phyloP scores from a whole-genome alignment of 1,140 invertebrate genomes.

The Berghia stephanieae region DNA sequence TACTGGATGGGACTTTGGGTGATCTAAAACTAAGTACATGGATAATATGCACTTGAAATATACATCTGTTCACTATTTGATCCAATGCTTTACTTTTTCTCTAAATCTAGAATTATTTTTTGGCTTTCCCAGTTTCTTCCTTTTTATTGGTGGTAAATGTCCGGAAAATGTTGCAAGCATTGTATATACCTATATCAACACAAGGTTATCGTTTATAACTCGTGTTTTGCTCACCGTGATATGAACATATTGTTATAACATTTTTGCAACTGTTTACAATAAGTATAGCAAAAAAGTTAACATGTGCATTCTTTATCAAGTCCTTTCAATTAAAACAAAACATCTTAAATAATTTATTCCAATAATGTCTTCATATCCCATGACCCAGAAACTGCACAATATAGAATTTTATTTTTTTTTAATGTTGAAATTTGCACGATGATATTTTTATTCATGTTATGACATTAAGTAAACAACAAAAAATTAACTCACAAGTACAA shows the following conservation, averaged over 20 bases:
- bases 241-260: not conserved
- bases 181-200: too few species aligned
- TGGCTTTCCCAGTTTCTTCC: too few species aligned
- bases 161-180: too few species aligned
- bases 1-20: too few species aligned
- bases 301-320: not conserved
- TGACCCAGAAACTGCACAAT: not conserved
- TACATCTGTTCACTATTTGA: too few species aligned
- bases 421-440: not conserved
- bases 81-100: too few species aligned
- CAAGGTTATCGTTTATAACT: not conserved
- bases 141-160: too few species aligned
- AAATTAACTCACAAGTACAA: not conserved
- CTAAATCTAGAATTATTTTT: too few species aligned
- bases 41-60: too few species aligned
- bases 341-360: not conserved
- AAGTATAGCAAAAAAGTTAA: not conserved
- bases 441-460: not conserved
- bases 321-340: too few species aligned
- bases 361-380: not conserved
- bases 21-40: too few species aligned
- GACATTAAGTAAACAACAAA: not conserved
- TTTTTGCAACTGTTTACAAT: not conserved
- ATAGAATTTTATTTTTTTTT: not conserved
- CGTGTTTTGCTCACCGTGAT: not conserved